phyloP scores from a whole-genome alignment of 2,797 vertebrate genomes.

The Steatocranus sp. region DNA sequence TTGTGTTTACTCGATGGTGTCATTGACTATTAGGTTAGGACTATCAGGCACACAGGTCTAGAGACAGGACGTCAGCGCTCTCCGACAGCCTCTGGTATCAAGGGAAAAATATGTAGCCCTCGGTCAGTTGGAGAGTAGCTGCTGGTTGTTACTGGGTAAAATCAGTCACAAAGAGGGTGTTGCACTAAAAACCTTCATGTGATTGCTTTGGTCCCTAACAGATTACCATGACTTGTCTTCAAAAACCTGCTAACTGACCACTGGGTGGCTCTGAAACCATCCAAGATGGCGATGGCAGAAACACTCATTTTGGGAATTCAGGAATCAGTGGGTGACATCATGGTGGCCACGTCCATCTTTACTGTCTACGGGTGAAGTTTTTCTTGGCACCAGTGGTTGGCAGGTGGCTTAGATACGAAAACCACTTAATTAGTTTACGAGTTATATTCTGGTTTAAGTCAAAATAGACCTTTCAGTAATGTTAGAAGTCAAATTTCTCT shows the following conservation, averaged over 20 bases:
- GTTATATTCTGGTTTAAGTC: background rate
- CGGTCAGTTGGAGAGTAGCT: background rate
- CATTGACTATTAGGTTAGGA: background rate
- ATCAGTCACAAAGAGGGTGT: background rate
- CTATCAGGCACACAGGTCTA: background rate
- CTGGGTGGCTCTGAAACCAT: background rate
- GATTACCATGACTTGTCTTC: background rate
- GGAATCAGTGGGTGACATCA: background rate
- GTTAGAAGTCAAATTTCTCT: background rate
- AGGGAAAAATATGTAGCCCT: background rate
- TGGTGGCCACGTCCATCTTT: background rate
- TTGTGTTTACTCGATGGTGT: background rate
- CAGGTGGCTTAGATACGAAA: background rate
- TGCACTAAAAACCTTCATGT: background rate
- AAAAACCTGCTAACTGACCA: background rate
- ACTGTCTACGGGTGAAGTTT: background rate
- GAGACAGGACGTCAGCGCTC: accelerated
- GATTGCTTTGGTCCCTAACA: background rate
- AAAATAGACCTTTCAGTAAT: background rate
- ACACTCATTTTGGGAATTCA: background rate
- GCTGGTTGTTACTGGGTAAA: background rate
- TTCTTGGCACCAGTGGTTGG: background rate
- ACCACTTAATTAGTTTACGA: background rate
- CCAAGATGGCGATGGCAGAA: accelerated
- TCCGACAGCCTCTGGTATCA: background rate